Base-by-base conservation (phyloP, 2,113 vertebrate species). In the Notarius quadriscutis region DNA sequence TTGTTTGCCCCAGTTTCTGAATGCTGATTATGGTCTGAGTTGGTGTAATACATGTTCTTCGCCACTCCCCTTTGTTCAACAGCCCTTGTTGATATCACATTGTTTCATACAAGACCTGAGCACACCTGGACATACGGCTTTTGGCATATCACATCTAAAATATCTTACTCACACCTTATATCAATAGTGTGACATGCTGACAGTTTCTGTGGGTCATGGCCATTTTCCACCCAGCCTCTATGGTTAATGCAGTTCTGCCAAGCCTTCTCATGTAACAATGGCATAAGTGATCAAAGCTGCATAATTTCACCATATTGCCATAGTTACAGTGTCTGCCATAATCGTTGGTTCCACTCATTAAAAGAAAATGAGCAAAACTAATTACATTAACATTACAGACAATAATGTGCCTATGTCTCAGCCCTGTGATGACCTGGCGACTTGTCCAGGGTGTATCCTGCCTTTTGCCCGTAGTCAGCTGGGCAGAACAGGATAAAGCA, bases 61-160 rank as follows among this genome's bases (percentile, higher is more conserved):
- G 22, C 86, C 86, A 87, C 86, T 83, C 86, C 86, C 25, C 55
- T 83, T 87, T 83, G 86, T 87, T 83, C 67, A 87, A 83, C 57
- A 87, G 53, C 17, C 10, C 72, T 82, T 75, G 41, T 57, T 74
- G 63, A 82, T 72, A 58, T 34, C 27, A 27, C 60, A 67, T 67
- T 86, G 75, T 86, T 86, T 55, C 62, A 86, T 75, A 14, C 18
- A 34, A 55, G 15, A 53, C 48, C 84, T 65, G 17, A 51, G n/a
- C 15, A 86, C 84, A 86, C 34, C 11, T 77, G 34, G 41, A 58
- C 1, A 41, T 80, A 25, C 41, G 83, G 4, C 75, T 67, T 81
- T 86, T 81, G 30, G 12, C 86, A 58, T 72, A 72, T 80, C 20
- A 57, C 58, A 69, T 62, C 55, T 75, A 74, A 9, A 63, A 48